Evolutionary conservation across 2,888 invertebrate species (phyloP).

Genomic region (Spicauda simplicius): DNA sequence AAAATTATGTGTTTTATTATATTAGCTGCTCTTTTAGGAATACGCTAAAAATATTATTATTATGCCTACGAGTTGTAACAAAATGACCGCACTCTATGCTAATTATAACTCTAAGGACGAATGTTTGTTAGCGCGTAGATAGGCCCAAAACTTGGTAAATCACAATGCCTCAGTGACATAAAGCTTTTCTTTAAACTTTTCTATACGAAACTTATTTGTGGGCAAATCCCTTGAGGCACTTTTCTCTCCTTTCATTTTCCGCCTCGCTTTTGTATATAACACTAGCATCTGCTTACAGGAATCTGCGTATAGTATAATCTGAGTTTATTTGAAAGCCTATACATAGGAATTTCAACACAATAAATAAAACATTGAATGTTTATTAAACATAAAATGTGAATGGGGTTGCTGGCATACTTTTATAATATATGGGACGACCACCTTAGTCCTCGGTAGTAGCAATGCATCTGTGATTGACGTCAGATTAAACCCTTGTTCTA

Average conservation of each 20-base stretch:
- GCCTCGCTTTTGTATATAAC: slow-evolving; percentile 6
- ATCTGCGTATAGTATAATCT: neutral
- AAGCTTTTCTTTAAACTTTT: slow-evolving; percentile 34
- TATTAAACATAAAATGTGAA: no score
- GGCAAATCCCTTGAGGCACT: slow-evolving; percentile 18
- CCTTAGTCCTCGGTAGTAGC: no score
- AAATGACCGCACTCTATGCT: no score
- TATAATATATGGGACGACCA: no score
- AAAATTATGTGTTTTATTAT: no score
- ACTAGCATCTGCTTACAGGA: neutral
- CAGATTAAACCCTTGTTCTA: no score
- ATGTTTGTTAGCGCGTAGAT: slow-evolving; percentile 20
- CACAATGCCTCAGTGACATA: slow-evolving; percentile 25
- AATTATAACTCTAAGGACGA: neutral
- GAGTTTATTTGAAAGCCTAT: neutral
- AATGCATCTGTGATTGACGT: no score
- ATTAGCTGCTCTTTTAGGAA: no score
- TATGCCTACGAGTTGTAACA: no score
- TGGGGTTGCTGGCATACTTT: no score
- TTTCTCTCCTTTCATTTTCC: slow-evolving; percentile 22
- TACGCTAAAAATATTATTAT: no score
- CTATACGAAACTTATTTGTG: slow-evolving; percentile 31
- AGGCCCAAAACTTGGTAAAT: slow-evolving; percentile 17
- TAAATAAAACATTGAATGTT: no score
- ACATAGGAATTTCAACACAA: neutral